These are phyloP conservation scores for Pseudoatta argentina DNA, from an alignment of 1,140 invertebrate genomes.

Conservation along the genomic window DNA sequence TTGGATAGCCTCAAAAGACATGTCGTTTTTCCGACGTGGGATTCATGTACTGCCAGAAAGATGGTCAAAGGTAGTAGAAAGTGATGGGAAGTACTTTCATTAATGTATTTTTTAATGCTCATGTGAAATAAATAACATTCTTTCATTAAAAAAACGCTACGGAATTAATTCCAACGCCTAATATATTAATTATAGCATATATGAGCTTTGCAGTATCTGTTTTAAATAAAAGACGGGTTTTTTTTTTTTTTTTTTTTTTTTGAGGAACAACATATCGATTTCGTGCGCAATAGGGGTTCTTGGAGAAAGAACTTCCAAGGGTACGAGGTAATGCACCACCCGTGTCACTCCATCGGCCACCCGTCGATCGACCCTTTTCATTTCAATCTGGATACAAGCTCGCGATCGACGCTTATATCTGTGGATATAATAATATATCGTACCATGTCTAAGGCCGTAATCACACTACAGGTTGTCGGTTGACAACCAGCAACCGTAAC, in stretches of 20 bases:
- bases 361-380: constrained; percentile 70
- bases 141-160: too few relatives aligned
- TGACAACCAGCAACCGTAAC: too few relatives aligned
- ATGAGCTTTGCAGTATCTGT: not conserved
- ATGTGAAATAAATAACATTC: too few relatives aligned
- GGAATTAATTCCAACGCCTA: too few relatives aligned
- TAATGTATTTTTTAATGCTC: too few relatives aligned
- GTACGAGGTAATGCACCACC: constrained; percentile 73
- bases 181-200: too few relatives aligned
- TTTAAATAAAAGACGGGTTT: not conserved
- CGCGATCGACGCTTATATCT: constrained; percentile 36
- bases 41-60: too few relatives aligned
- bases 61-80: too few relatives aligned
- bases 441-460: not conserved
- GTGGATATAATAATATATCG: constrained; percentile 14
- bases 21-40: too few relatives aligned
- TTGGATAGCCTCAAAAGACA: too few relatives aligned
- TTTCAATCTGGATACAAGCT: constrained; percentile 52
- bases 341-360: constrained; percentile 73
- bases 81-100: too few relatives aligned
- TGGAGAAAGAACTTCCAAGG: constrained; percentile 54
- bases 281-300: constrained; percentile 39
- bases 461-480: too few relatives aligned
- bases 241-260: constrained; percentile 6
- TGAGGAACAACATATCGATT: constrained; percentile 41